Evolutionary conservation across 2,113 vertebrate species (phyloP), one percentile per base, ranked within the genome.

Genomic region (Helogale parvula): DNA sequence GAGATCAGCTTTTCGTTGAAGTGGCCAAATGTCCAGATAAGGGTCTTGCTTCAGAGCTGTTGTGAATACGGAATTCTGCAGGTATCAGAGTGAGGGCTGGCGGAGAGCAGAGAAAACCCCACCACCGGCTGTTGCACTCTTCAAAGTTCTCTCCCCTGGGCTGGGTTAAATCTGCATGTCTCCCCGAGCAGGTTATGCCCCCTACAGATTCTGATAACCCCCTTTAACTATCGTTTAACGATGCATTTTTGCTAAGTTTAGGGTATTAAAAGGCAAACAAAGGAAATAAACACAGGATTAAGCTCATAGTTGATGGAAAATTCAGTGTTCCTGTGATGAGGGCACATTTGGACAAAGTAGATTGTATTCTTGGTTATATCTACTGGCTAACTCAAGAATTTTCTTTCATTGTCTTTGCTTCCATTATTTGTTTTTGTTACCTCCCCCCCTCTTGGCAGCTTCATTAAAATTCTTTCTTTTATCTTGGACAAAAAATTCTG

Each of bases 11-110:
- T 97, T 96, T 63, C 90, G 38, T 71, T 84, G 74, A 57, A 27
- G 33, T 81, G 88, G 81, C 82, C 57, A 13, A 63, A 96, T 66
- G 94, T 94, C 86, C 77, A 69, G 95, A 97, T 54, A 97, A 95
- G 85, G 60, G 90, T 76, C 29, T 97, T 52, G 65, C 54, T 93
- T 92, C 92, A 87, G 63, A 93, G 83, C 84, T 38, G n/a, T 45
- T 92, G 71, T 71, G 63, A 87, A 88, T 89, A 91, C 69, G 19
- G 66, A 83, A 60, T 65, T 92, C 74, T n/a, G 33, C 16, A 57
- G 68, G 54, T 54, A 29, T 45, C 60, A 41, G 93, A 85, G 21
- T 13, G 23, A 12, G 8, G 17, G 21, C 4, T 19, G 35, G 45
- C 16, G 25, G 50, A 3, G 16, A 19, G 45, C 45, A 41, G 63